A percentile compares a stretch with the other conserved stretches of the same genome.
phyloP scores from a whole-genome alignment of 1,140 invertebrate genomes.

The Philopotamus ludificatus region DNA sequence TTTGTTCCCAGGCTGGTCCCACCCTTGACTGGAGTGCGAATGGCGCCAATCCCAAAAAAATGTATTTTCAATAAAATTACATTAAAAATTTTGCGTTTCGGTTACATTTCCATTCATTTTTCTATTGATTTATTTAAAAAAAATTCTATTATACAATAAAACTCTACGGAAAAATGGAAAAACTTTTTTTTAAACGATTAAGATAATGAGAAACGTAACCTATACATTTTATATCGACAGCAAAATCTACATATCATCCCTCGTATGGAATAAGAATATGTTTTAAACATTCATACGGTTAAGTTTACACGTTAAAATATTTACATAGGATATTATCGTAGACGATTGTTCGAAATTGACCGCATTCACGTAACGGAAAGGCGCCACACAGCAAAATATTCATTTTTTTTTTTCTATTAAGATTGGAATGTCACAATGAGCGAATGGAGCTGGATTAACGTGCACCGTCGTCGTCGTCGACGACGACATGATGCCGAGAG shows the following conservation, averaged over 20 bases:
- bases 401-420: constrained; percentile 41
- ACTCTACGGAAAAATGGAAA: too few relatives aligned
- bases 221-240: not conserved
- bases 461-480: not conserved
- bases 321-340: too few relatives aligned
- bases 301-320: too few relatives aligned
- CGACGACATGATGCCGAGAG: not conserved
- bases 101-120: not conserved
- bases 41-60: constrained; percentile 17
- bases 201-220: not conserved
- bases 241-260: not conserved
- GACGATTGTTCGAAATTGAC: too few relatives aligned
- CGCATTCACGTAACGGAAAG: constrained; percentile 10
- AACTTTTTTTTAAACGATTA: too few relatives aligned
- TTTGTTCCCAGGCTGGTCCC: constrained; percentile 39
- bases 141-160: not conserved
- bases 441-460: constrained; percentile 32
- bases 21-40: constrained; percentile 33
- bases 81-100: too few relatives aligned
- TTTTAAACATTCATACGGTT: not conserved
- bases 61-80: too few relatives aligned
- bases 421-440: constrained; percentile 42
- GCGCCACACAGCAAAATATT: constrained; percentile 26
- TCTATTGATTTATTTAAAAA: not conserved
- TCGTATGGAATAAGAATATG: not conserved